Percentiles rank a stretch among this genome's conserved stretches.
phyloP scores from a whole-genome alignment of 2,888 invertebrate genomes.

The Dryobota labecula region DNA sequence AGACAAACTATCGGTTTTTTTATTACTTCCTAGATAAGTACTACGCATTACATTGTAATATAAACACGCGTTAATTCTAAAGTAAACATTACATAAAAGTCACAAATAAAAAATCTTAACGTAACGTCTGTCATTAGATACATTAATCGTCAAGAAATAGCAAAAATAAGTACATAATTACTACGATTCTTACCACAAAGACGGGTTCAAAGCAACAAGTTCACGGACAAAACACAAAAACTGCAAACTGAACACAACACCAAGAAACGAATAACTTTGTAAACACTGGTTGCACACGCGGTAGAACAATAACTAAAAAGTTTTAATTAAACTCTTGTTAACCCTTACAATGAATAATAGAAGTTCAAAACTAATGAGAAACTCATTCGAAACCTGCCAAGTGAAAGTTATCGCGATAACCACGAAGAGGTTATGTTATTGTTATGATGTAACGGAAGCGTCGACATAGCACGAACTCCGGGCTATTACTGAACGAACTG shows the following conservation, averaged over 20 bases:
- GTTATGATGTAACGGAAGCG: conserved; percentile 73
- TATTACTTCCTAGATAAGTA: conserved; percentile 1
- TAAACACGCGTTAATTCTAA: not conserved
- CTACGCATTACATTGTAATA: conserved; percentile 39
- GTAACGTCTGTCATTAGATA: not conserved
- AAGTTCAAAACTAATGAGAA: conserved; percentile 48
- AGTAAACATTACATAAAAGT: conserved; percentile 30
- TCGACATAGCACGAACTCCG: conserved; percentile 72
- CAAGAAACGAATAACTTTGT: conserved; percentile 80
- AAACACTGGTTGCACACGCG: conserved; percentile 79
- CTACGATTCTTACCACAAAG: conserved; percentile 73
- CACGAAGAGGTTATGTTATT: conserved; percentile 84
- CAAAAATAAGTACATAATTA: conserved; percentile 10
- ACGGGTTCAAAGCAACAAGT: conserved; percentile 80
- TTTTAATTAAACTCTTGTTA: conserved; percentile 27
- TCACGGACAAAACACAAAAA: conserved; percentile 79
- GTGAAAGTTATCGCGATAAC: conserved; percentile 80
- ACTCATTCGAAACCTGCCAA: conserved; percentile 57
- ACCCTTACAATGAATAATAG: conserved; percentile 18
- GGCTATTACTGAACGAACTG: conserved; percentile 78
- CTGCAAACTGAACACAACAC: conserved; percentile 76
- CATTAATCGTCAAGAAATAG: conserved; percentile 6
- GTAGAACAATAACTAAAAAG: conserved; percentile 43
- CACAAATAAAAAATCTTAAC: conserved; percentile 1
- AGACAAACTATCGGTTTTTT: not conserved